These are phyloP conservation scores for Dendropsophus ebraccatus DNA, from an alignment of 2,113 vertebrate species.

Conservation along the genomic window DNA sequence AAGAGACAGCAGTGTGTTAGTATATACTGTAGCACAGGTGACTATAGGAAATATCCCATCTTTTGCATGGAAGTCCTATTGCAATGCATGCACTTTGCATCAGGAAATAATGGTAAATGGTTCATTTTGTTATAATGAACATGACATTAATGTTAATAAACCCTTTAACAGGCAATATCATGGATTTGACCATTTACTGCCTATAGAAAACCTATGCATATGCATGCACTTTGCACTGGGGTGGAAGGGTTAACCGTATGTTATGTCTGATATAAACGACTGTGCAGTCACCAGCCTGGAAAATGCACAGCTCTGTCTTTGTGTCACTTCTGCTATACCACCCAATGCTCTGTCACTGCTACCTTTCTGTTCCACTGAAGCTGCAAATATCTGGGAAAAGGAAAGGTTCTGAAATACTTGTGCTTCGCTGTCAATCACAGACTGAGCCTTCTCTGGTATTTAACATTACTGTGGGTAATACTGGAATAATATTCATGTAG, in stretches of 20 bases:
- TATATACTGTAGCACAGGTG: too few species aligned
- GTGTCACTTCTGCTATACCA: neutral
- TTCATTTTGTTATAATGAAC: neutral
- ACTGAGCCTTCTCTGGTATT: neutral
- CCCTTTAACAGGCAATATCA: neutral
- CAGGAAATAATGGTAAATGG: neutral
- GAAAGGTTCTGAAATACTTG: neutral
- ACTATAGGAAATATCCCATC: neutral
- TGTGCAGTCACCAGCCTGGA: neutral
- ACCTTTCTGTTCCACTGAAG: neutral
- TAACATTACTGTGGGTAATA: too few species aligned
- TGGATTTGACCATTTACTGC: neutral
- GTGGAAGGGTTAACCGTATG: neutral
- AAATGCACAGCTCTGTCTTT: conserved; percentile 7
- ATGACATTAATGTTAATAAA: too few species aligned
- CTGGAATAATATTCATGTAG: neutral
- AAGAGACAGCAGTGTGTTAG: too few species aligned
- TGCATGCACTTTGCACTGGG: neutral
- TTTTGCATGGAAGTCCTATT: neutral
- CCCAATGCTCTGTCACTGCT: neutral
- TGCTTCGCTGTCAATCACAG: neutral
- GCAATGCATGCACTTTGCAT: neutral
- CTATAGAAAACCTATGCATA: too few species aligned
- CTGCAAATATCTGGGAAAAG: neutral
- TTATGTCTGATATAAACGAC: neutral